A percentile compares a stretch with the other conserved stretches of the same genome.
phyloP scores from a whole-genome alignment of 2,888 invertebrate genomes.

The Pandemis heparana region DNA sequence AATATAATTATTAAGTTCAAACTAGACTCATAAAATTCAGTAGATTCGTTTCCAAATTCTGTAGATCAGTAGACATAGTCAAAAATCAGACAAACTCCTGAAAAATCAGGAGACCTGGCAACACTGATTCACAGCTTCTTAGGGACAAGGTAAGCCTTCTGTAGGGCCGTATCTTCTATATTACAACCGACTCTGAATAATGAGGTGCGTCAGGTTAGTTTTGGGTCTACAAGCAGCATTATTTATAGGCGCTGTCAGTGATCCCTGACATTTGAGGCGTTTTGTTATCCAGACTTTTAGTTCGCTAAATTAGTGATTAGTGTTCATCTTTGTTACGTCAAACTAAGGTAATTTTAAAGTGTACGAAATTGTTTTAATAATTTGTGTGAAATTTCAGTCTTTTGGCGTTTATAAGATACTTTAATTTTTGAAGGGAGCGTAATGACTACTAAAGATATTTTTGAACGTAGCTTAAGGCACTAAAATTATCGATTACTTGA shows the following conservation, averaged over 20 bases:
- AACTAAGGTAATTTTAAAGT: not conserved
- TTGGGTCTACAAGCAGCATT: slow-evolving; percentile 39
- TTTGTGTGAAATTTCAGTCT: not conserved
- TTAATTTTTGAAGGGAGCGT: too few species aligned
- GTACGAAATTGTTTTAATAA: not conserved
- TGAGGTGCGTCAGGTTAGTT: slow-evolving; percentile 40
- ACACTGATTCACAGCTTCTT: not conserved
- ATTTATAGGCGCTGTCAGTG: slow-evolving; percentile 42
- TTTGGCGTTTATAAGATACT: not conserved
- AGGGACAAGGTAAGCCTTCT: slow-evolving; percentile 5
- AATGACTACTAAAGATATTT: too few species aligned
- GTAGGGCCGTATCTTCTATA: not conserved
- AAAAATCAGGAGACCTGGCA: too few species aligned
- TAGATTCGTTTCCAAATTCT: too few species aligned
- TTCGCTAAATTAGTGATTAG: slow-evolving; percentile 3
- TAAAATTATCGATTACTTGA: too few species aligned
- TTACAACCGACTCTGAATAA: slow-evolving; percentile 28
- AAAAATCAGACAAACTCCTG: too few species aligned
- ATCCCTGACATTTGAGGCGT: slow-evolving; percentile 31
- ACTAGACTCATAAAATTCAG: too few species aligned
- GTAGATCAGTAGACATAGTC: too few species aligned
- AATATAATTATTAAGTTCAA: too few species aligned
- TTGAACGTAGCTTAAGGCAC: too few species aligned
- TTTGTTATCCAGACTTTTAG: slow-evolving; percentile 26
- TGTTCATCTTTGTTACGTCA: slow-evolving; percentile 16